Base-by-base conservation (phyloP, 1,140 invertebrate genomes). In the Spodoptera frugiperda region DNA sequence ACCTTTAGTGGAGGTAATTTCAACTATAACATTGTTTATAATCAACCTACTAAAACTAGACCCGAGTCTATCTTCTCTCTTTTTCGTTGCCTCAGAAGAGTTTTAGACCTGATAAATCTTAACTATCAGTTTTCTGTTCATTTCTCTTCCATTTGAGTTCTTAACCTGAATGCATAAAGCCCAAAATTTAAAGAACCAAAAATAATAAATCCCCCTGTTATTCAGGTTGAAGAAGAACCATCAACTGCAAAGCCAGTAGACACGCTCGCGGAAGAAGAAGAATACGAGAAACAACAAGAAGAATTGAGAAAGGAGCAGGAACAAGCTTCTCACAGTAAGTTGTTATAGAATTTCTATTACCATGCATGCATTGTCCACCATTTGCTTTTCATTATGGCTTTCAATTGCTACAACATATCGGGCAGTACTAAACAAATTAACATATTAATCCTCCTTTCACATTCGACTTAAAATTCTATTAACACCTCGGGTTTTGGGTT, bases 191-290 rank as follows among this genome's bases (percentile, higher is more conserved):
- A 25, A 25, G 25, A 25, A 25, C 2, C 2, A 25, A 3, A 25
- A 1, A n/a, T 51, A n/a, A 14, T 14, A 15, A 14, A n/a, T 6
- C 12, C 15, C 10, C 5, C 46, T n/a, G 14, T 73, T 65, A 14
- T n/a, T 9, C 61, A 93, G 91, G 89, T 92, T 30, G 91, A 92
- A 79, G 91, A 94, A 54, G 89, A 93, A 44, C 82, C 88, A 3
- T 89, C 95, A 3, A 84, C 85, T 0, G 88, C 89, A 71, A 84
- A 84, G 17, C 87, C 91, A 11, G 80, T 84, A 21, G 88, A 94
- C 61, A 88, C 89, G 8, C 83, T 86, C 51, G 92, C 94, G 25
- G 93, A 95, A 57, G 94, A 94, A 78, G 87, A 88, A 77, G 91
- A 90, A 71, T 93, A 93, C 71, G 92, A 93, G 51, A 89, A 80